Conservation (phyloP, 2,888 invertebrate species). For the Macrostomum cliftonense region DNA sequence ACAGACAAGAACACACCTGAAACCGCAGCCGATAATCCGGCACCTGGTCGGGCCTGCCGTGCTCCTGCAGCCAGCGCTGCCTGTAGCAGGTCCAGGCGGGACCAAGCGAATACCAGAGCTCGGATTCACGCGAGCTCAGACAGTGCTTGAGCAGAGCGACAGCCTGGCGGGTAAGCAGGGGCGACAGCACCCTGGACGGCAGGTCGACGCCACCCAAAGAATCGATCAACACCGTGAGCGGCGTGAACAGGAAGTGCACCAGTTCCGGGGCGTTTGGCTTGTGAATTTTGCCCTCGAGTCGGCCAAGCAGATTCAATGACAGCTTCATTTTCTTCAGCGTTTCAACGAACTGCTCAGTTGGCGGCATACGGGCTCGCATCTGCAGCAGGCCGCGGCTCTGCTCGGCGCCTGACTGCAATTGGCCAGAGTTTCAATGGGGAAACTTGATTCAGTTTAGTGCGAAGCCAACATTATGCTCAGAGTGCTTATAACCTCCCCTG, state of each 20-base stretch:
- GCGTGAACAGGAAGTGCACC: slow-evolving; percentile 93
- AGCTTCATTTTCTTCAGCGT: slow-evolving; percentile 96
- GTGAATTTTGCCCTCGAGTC: slow-evolving; percentile 88
- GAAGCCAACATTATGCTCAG: too few species aligned
- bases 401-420: too few species aligned
- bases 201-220: slow-evolving; percentile 66
- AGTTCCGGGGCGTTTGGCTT: slow-evolving; percentile 97
- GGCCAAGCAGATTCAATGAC: slow-evolving; percentile 84
- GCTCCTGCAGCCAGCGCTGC: neutral
- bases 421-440: too few species aligned
- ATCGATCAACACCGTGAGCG: slow-evolving; percentile 84
- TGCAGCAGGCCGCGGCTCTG: neutral
- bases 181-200: slow-evolving; percentile 51
- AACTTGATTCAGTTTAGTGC: too few species aligned
- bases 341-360: slow-evolving; percentile 70
- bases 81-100: slow-evolving; percentile 60
- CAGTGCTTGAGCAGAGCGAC: slow-evolving; percentile 85
- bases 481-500: too few species aligned
- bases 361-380: neutral
- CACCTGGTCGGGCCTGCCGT: neutral
- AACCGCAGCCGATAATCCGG: neutral
- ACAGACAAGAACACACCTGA: too few species aligned
- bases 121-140: slow-evolving; percentile 89
- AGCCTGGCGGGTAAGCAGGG: slow-evolving; percentile 73
- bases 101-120: slow-evolving; percentile 88